Evolutionary conservation across 1,140 invertebrate genomes (phyloP).

Genomic region (Pseudoatta argentina): DNA sequence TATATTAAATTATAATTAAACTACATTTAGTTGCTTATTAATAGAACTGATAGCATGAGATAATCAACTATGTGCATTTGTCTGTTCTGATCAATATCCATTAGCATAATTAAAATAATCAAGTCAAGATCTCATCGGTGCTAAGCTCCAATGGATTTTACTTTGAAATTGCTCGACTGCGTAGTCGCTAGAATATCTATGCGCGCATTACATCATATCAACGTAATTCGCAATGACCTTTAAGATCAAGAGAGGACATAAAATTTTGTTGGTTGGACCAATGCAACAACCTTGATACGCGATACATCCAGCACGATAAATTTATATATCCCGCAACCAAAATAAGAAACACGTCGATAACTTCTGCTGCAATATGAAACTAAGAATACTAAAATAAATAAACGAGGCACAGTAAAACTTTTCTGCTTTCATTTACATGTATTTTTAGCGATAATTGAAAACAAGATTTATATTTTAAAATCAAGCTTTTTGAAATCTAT

Average conservation of each 20-base stretch:
- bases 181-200: neutral
- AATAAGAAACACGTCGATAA: neutral
- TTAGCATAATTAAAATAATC: slow-evolving; percentile 1
- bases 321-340: neutral
- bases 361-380: neutral
- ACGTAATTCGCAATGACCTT: slow-evolving; percentile 39
- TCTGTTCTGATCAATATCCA: slow-evolving; percentile 14
- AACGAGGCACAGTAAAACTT: neutral
- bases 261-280: slow-evolving; percentile 19
- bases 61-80: neutral
- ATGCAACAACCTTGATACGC: neutral
- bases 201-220: slow-evolving; percentile 20
- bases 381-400: slow-evolving; percentile 12
- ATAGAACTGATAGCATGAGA: neutral
- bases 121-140: neutral
- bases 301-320: neutral
- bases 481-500: neutral
- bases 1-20: neutral
- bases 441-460: neutral
- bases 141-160: slow-evolving; percentile 6
- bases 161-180: slow-evolving; percentile 30
- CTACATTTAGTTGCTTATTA: neutral
- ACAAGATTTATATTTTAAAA: neutral
- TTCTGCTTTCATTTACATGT: neutral
- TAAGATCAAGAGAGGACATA: slow-evolving; percentile 27